A percentile compares a stretch with the other conserved stretches of the same genome.
Conservation (phyloP, 2,888 invertebrate genomes). For the Drosophila macrospina region DNA sequence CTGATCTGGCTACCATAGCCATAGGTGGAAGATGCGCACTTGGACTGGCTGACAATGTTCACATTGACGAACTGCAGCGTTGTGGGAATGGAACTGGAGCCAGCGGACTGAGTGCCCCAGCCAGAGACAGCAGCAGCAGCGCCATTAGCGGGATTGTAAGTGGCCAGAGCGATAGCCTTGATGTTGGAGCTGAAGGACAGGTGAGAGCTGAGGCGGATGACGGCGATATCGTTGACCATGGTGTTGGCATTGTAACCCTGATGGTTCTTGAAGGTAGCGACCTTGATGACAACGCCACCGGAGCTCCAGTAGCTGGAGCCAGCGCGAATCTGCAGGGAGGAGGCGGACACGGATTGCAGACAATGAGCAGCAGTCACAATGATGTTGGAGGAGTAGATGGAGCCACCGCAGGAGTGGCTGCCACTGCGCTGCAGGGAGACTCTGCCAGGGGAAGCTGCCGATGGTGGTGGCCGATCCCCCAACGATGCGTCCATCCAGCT, state of each 20-base stretch:
- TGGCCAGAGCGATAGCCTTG: slow-evolving; percentile 84
- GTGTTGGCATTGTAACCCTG: slow-evolving; percentile 84
- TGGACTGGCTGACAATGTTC: slow-evolving; percentile 80
- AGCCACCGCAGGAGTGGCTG: slow-evolving; percentile 87
- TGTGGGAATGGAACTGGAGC: slow-evolving; percentile 54
- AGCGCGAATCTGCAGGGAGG: slow-evolving; percentile 85
- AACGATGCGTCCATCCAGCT: slow-evolving; percentile 81
- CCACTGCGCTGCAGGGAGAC: slow-evolving; percentile 82
- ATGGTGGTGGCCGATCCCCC: slow-evolving; percentile 76
- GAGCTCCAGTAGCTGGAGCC: slow-evolving; percentile 86
- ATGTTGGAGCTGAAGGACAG: slow-evolving; percentile 84
- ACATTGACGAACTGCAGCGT: slow-evolving; percentile 86
- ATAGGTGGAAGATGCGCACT: slow-evolving; percentile 85
- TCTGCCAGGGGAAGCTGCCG: slow-evolving; percentile 73
- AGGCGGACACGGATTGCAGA: slow-evolving; percentile 73
- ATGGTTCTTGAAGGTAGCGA: slow-evolving; percentile 60
- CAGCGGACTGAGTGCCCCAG: slow-evolving; percentile 71
- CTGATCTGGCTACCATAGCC: slow-evolving; percentile 56
- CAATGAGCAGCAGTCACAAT: slow-evolving; percentile 88
- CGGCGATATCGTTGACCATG: slow-evolving; percentile 87
- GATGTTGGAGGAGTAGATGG: slow-evolving; percentile 85
- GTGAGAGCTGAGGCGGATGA: slow-evolving; percentile 86
- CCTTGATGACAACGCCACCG: slow-evolving; percentile 64
- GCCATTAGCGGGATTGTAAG: slow-evolving; percentile 55
- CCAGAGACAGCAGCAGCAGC: slow-evolving; percentile 60